Conservation (phyloP, 2,888 invertebrate genomes). For the Physocephala rufipes region DNA sequence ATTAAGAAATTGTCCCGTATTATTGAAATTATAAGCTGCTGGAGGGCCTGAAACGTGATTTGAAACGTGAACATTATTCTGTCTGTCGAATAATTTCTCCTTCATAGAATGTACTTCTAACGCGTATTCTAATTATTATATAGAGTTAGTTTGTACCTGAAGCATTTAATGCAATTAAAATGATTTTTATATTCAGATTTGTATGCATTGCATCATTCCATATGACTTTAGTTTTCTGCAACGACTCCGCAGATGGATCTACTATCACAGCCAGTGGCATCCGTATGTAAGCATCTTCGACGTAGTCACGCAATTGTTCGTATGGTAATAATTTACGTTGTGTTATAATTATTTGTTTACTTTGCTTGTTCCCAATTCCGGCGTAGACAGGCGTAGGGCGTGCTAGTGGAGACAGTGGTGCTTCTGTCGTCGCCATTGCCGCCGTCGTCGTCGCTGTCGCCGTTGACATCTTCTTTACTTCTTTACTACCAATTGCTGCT, state of each 20-base stretch:
- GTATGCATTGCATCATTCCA: slow-evolving; percentile 63
- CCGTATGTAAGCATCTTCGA: slow-evolving; percentile 65
- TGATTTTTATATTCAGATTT: slow-evolving; percentile 64
- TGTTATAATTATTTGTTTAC: slow-evolving; percentile 58
- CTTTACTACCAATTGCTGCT: slow-evolving; percentile 10
- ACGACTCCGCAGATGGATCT: slow-evolving; percentile 61
- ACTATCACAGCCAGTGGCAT: slow-evolving; percentile 65
- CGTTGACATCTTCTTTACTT: slow-evolving; percentile 20
- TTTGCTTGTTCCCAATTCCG: slow-evolving; percentile 50
- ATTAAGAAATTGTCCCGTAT: slow-evolving; percentile 62
- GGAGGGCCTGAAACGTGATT: slow-evolving; percentile 54
- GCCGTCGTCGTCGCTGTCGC: slow-evolving; percentile 24
- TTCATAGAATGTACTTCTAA: neutral
- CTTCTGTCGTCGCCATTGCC: slow-evolving; percentile 29
- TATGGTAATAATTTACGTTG: slow-evolving; percentile 59
- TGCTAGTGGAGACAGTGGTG: slow-evolving; percentile 36
- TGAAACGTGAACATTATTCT: neutral
- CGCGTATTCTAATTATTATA: slow-evolving; percentile 11
- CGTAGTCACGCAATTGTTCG: slow-evolving; percentile 63
- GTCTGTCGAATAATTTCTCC: neutral
- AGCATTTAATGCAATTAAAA: slow-evolving; percentile 63
- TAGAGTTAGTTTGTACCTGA: slow-evolving; percentile 55
- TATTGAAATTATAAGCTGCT: slow-evolving; percentile 63
- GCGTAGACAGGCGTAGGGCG: slow-evolving; percentile 43
- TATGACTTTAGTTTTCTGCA: slow-evolving; percentile 61